Percentiles rank a stretch among this genome's conserved stretches.
Conservation (phyloP, 1,140 invertebrate genomes). For the Apis florea region DNA sequence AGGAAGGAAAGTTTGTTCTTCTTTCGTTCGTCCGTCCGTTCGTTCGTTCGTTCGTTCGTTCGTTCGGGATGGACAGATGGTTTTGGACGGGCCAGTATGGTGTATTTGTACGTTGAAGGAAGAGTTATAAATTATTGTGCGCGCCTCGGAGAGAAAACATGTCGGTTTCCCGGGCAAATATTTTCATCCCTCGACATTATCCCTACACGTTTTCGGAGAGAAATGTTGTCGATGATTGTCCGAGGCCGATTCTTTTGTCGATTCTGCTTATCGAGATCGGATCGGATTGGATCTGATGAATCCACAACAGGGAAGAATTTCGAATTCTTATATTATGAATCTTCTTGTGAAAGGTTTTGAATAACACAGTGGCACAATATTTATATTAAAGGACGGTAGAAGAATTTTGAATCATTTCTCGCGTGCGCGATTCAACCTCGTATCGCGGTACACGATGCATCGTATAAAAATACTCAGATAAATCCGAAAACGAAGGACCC, state of each 20-base stretch:
- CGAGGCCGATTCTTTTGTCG: neutral
- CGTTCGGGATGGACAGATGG: slow-evolving; percentile 22
- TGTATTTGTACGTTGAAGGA: slow-evolving; percentile 14
- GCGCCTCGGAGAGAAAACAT: neutral
- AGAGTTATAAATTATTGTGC: slow-evolving; percentile 52
- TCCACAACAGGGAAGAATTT: too few relatives aligned
- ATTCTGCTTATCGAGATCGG: neutral
- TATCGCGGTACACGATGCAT: too few relatives aligned
- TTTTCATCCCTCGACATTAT: slow-evolving; percentile 20
- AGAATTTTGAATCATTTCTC: too few relatives aligned
- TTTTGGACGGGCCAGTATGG: neutral
- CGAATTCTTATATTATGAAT: too few relatives aligned
- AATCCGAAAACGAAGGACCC: too few relatives aligned
- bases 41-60: neutral
- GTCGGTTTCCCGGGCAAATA: slow-evolving; percentile 29
- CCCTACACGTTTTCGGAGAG: neutral
- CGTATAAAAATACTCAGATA: too few relatives aligned
- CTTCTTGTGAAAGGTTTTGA: too few relatives aligned
- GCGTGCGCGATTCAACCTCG: too few relatives aligned
- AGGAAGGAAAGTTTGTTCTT: neutral
- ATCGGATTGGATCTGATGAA: too few relatives aligned
- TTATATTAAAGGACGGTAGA: too few relatives aligned
- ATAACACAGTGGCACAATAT: too few relatives aligned
- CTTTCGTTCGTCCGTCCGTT: neutral
- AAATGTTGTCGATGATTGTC: neutral